Conservation (phyloP, 2,113 vertebrate species). For the Electrona antarctica region DNA sequence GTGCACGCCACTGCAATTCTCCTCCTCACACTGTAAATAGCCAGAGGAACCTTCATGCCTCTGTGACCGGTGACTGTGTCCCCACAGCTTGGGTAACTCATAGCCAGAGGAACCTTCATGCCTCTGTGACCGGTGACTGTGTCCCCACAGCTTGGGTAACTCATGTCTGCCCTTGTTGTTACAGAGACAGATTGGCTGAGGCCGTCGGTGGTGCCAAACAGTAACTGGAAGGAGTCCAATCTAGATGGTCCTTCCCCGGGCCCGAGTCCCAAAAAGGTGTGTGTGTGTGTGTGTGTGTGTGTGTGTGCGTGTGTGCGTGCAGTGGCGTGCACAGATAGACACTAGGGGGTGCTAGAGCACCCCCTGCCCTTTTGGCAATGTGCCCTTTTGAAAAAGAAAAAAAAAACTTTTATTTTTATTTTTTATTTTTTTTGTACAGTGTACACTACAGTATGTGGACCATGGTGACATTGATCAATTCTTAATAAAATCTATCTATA, state of each 20-base stretch:
- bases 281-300: constrained; percentile 1
- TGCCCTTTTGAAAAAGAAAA: too few relatives aligned
- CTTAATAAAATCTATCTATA: too few relatives aligned
- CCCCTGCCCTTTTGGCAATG: too few relatives aligned
- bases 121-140: neutral
- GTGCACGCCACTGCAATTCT: too few relatives aligned
- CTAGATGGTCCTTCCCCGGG: constrained; percentile 78
- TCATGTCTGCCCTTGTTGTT: constrained; percentile 10
- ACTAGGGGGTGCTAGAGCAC: too few relatives aligned
- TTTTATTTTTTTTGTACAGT: too few relatives aligned
- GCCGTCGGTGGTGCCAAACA: constrained; percentile 72
- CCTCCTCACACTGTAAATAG: too few relatives aligned
- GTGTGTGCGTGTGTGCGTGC: neutral
- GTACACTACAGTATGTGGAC: too few relatives aligned
- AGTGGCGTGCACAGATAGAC: too few relatives aligned
- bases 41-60: neutral
- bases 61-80: neutral
- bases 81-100: neutral
- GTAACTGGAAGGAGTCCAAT: constrained; percentile 87
- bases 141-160: neutral
- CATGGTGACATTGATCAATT: too few relatives aligned
- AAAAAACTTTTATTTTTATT: too few relatives aligned
- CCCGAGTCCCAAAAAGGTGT: constrained; percentile 78
- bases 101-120: neutral
- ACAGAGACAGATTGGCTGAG: constrained; percentile 79